Percentiles rank a stretch among this genome's conserved stretches.
phyloP scores from a whole-genome alignment of 1,140 invertebrate species.

The Ectropis grisescens region DNA sequence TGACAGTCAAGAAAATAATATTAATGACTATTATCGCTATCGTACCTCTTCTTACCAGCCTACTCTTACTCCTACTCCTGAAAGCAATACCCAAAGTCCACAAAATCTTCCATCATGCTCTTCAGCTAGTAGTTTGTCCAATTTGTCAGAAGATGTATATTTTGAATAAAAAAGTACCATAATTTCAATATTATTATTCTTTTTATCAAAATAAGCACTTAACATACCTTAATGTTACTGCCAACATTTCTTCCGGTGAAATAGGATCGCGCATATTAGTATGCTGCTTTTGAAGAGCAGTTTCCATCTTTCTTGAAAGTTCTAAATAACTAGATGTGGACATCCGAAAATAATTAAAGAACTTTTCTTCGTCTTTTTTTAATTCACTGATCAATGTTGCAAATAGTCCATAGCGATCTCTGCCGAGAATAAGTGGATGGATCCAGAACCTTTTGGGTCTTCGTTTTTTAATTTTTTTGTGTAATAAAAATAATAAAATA shows the following conservation, averaged over 20 bases:
- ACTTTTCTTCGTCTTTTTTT: constrained; percentile 1
- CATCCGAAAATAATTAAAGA: no score
- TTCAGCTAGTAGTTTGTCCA: constrained; percentile 1
- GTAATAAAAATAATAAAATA: constrained; percentile 5
- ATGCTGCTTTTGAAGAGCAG: no score
- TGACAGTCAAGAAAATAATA: constrained; percentile 8
- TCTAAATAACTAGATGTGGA: no score
- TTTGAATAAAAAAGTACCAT: constrained; percentile 9
- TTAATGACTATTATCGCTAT: constrained; percentile 3
- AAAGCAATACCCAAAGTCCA: constrained; percentile 8
- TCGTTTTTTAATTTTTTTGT: not conserved
- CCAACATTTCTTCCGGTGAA: constrained; percentile 2
- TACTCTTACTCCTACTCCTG: constrained; percentile 6
- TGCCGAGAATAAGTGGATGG: not conserved
- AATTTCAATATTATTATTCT: constrained; percentile 7
- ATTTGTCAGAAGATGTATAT: constrained; percentile 5
- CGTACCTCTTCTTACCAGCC: not conserved
- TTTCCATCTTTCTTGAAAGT: no score
- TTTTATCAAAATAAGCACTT: constrained; percentile 2
- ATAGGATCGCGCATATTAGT: no score
- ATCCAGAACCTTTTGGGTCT: constrained; percentile 1
- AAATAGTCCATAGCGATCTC: constrained; percentile 2
- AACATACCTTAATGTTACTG: constrained; percentile 5
- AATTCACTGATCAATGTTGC: not conserved
- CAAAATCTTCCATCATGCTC: constrained; percentile 6